Base-by-base conservation (phyloP, 2,113 vertebrate species). In the Pelecanoides urinatrix region DNA sequence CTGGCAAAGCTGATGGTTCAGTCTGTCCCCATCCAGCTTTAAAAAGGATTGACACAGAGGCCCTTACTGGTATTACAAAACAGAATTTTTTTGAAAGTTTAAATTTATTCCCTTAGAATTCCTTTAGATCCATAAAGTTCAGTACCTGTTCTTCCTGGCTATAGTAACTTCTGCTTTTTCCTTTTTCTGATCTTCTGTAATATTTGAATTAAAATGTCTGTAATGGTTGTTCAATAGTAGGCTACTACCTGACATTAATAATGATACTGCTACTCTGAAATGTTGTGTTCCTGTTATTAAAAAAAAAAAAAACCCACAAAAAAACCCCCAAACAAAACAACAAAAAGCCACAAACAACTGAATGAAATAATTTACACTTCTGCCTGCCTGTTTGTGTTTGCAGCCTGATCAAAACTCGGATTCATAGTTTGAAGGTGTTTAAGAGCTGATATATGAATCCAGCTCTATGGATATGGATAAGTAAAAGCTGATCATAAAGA, bases 21-120 rank as follows among this genome's bases (percentile, higher is more conserved):
- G 63, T 62, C 78, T 82, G 75, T 97, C 86, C 84, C 88, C 66
- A 94, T 89, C 90, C 94, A 97, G 94, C 93, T 98, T 96, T 98
- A 96, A 97, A 96, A 97, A 97, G 89, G 49, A 96, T 91, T 97
- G 93, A 96, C 95, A 94, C 36, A 88, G 93, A 96, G 34, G 58
- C 61, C 73, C 95, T 97, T 97, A 93, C 89, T 96, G 81, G 96
- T 97, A 92, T 92, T 94, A 93, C 94, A 97, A 97, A 96, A 61
- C 45, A 63, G 61, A 80, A 55, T 96, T 95, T 96, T 96, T 97
- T 97, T 83, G 45, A 83, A 98, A 96, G 78, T 97, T 96, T 97
- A 61, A 88, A 96, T 79, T 90, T 25, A 66, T 72, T 70, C 72
- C 17, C 19, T 94, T n/a, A n/a, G n/a, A n/a, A n/a, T n/a, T n/a